phyloP scores from a whole-genome alignment of 2,888 invertebrate genomes.

The Acholoe squamosa region DNA sequence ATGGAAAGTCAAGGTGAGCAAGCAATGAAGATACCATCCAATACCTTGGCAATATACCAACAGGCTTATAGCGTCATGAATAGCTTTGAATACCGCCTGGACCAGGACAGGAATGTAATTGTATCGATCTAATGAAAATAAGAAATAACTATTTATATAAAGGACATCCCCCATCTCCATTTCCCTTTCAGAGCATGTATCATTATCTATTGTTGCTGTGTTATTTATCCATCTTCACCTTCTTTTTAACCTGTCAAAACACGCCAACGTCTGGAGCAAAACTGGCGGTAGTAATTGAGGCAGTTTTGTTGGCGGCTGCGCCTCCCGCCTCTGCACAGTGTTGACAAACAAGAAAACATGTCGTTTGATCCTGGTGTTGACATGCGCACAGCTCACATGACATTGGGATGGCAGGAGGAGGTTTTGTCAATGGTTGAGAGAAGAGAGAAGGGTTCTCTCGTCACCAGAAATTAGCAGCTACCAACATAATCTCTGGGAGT shows the following conservation, averaged over 20 bases:
- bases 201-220: not conserved
- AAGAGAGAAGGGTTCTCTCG: not conserved
- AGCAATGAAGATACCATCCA: too few relatives aligned
- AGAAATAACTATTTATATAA: too few relatives aligned
- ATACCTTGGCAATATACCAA: too few relatives aligned
- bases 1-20: too few relatives aligned
- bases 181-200: not conserved
- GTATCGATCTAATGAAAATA: too few relatives aligned
- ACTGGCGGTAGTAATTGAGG: conserved; percentile 11
- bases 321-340: not conserved
- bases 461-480: not conserved
- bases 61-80: too few relatives aligned
- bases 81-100: too few relatives aligned
- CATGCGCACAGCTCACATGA: conserved; percentile 45
- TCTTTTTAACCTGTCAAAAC: not conserved
- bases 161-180: too few relatives aligned
- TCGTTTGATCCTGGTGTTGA: not conserved
- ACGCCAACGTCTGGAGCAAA: conserved; percentile 50
- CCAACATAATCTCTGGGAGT: not conserved
- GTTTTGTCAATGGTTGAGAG: not conserved
- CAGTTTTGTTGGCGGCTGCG: conserved; percentile 22
- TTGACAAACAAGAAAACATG: conserved; percentile 56
- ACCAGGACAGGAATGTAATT: too few relatives aligned
- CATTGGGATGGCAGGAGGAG: not conserved
- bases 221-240: not conserved